phyloP scores from a whole-genome alignment of 2,797 vertebrate species.

The Centroberyx gerrardi region DNA sequence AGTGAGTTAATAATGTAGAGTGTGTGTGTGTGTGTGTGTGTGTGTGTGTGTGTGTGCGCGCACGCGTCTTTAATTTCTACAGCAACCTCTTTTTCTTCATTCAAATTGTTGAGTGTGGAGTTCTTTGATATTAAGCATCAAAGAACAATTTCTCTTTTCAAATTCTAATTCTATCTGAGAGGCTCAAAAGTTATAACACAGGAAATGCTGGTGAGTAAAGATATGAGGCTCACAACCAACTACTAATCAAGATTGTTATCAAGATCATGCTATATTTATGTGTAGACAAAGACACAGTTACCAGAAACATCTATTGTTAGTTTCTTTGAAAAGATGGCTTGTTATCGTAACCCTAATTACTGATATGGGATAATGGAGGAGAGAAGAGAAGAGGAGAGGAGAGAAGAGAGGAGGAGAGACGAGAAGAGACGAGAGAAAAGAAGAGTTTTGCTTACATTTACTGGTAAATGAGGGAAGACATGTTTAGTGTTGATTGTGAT shows the following conservation, averaged over 20 bases:
- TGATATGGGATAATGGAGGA: slow-evolving; percentile 54
- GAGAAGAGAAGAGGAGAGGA: neutral
- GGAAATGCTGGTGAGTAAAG: slow-evolving; percentile 53
- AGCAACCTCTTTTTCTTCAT: slow-evolving; percentile 11
- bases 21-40: slow-evolving; percentile 28
- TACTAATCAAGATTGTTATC: slow-evolving; percentile 72
- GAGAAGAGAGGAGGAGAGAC: neutral
- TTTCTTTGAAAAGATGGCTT: slow-evolving; percentile 26
- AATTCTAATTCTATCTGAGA: slow-evolving; percentile 73
- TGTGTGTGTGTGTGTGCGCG: slow-evolving; percentile 18
- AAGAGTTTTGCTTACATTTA: slow-evolving; percentile 48
- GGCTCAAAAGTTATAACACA: slow-evolving; percentile 49
- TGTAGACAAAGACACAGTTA: slow-evolving; percentile 67
- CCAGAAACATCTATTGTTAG: slow-evolving; percentile 68
- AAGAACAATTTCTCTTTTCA: slow-evolving; percentile 69
- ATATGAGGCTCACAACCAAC: slow-evolving; percentile 62
- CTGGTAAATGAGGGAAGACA: slow-evolving; percentile 63
- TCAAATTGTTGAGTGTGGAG: slow-evolving; percentile 33
- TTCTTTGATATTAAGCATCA: slow-evolving; percentile 69
- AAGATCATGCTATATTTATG: slow-evolving; percentile 69
- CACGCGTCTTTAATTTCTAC: slow-evolving; percentile 36
- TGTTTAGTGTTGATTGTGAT: slow-evolving; percentile 72
- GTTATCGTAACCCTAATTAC: slow-evolving; percentile 69
- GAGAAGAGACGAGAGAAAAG: neutral
- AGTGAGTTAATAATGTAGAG: slow-evolving; percentile 62